phyloP scores from a whole-genome alignment of 2,888 invertebrate genomes.

The Aleiodes leptofemur region DNA sequence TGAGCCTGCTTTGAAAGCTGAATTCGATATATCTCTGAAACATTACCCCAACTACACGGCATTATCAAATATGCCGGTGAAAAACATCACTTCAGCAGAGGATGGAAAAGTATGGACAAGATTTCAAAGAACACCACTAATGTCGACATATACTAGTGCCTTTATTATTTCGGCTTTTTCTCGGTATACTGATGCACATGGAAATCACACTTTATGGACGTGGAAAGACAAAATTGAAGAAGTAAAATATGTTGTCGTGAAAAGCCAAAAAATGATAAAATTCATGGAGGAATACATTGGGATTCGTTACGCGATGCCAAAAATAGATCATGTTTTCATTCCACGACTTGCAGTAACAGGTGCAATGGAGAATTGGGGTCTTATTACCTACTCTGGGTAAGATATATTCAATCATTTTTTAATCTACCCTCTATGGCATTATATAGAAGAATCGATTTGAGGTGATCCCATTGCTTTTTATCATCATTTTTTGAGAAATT shows the following conservation, averaged over 20 bases:
- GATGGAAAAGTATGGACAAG: conserved; percentile 52
- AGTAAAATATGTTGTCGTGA: too few species aligned
- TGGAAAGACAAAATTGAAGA: conserved; percentile 45
- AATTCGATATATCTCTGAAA: conserved; percentile 80
- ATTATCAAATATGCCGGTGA: conserved; percentile 69
- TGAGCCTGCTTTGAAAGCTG: conserved; percentile 82
- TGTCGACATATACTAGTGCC: conserved; percentile 80
- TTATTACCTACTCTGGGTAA: too few species aligned
- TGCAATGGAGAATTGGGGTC: conserved; percentile 84
- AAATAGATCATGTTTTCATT: conserved; percentile 89
- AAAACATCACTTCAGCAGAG: conserved; percentile 1
- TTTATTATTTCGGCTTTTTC: conserved; percentile 78
- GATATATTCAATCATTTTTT: too few species aligned
- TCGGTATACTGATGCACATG: conserved; percentile 71
- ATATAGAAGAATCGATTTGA: too few species aligned
- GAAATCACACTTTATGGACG: conserved; percentile 74
- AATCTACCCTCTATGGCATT: too few species aligned
- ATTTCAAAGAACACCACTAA: conserved; percentile 53
- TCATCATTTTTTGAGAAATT: too few species aligned
- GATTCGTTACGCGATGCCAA: conserved; percentile 81
- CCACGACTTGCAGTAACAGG: conserved; percentile 86
- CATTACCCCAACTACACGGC: conserved; percentile 75
- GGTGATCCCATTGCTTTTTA: too few species aligned
- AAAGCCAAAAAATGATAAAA: conserved; percentile 66
- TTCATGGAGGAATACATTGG: conserved; percentile 72